Percentiles rank a stretch among this genome's conserved stretches.
These are phyloP conservation scores for Pinna nobilis DNA, from an alignment of 1,140 invertebrate species.

Conservation along the genomic window DNA sequence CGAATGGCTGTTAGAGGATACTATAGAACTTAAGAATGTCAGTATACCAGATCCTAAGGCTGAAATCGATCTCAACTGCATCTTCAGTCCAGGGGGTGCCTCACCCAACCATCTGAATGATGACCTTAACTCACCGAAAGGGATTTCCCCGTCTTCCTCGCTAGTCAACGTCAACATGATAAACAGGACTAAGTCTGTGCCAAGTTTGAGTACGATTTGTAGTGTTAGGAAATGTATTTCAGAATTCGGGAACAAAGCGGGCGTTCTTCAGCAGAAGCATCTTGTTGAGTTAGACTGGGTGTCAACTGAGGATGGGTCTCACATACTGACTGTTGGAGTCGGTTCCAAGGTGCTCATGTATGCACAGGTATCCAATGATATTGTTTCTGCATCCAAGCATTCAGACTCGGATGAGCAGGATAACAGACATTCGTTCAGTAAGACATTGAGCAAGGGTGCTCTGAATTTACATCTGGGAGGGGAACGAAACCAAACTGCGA, in stretches of 20 bases:
- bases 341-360: slow-evolving; percentile 86
- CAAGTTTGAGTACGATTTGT: slow-evolving; percentile 93
- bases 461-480: background rate
- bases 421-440: slow-evolving; percentile 1
- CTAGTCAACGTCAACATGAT: slow-evolving; percentile 53
- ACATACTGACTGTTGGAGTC: slow-evolving; percentile 97
- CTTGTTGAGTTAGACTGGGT: slow-evolving; percentile 98
- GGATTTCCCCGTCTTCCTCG: slow-evolving; percentile 48
- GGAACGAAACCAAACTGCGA: background rate
- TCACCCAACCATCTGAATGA: slow-evolving; percentile 29
- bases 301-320: slow-evolving; percentile 98
- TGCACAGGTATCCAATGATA: slow-evolving; percentile 74
- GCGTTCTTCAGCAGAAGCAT: slow-evolving; percentile 74
- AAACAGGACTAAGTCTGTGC: slow-evolving; percentile 86
- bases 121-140: slow-evolving; percentile 26
- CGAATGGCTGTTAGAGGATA: slow-evolving; percentile 99
- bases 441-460: slow-evolving; percentile 10
- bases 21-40: slow-evolving; percentile 73
- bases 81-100: slow-evolving; percentile 35
- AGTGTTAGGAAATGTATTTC: slow-evolving; percentile 91
- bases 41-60: slow-evolving; percentile 69
- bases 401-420: slow-evolving; percentile 15
- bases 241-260: slow-evolving; percentile 81
- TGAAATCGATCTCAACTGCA: slow-evolving; percentile 68
- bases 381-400: slow-evolving; percentile 64